A percentile compares a stretch with the other conserved stretches of the same genome.
phyloP scores from a whole-genome alignment of 37 sponge, comb jelly and placozoan genomes.

The Agelas oroides region DNA sequence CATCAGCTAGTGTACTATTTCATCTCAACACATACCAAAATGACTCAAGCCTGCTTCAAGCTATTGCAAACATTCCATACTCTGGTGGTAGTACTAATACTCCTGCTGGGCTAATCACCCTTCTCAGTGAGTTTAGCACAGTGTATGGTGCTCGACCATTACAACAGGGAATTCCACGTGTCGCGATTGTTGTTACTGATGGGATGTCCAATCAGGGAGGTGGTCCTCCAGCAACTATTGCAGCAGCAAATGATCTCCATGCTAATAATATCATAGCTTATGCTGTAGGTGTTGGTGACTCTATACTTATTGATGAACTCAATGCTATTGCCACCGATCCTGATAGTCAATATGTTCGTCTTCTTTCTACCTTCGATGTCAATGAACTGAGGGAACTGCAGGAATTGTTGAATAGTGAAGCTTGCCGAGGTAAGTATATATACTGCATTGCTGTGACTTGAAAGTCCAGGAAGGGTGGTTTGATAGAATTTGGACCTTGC shows the following conservation, averaged over 20 bases:
- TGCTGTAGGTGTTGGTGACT: slow-evolving; percentile 25
- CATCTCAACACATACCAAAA: slow-evolving; percentile 6
- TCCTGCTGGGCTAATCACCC: slow-evolving; percentile 8
- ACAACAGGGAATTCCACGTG: slow-evolving; percentile 12
- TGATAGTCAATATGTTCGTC: not conserved
- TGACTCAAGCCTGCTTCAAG: not conserved
- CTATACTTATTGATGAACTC: not conserved
- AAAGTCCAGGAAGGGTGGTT: too few relatives aligned
- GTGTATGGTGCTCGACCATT: slow-evolving; percentile 14
- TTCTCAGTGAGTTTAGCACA: slow-evolving; percentile 10
- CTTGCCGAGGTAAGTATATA: slow-evolving; percentile 38
- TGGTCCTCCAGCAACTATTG: not conserved
- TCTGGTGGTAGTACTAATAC: slow-evolving; percentile 42
- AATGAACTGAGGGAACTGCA: not conserved
- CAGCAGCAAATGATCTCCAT: slow-evolving; percentile 12
- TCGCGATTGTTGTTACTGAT: slow-evolving; percentile 45
- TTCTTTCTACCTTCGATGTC: not conserved
- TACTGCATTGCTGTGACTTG: too few relatives aligned
- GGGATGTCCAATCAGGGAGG: slow-evolving; percentile 46
- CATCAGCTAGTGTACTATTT: not conserved
- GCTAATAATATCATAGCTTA: not conserved
- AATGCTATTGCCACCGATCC: slow-evolving; percentile 13
- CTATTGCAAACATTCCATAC: not conserved
- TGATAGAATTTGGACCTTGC: too few relatives aligned
- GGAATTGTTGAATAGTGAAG: slow-evolving; percentile 3